These are phyloP conservation scores for Alexandromys fortis DNA, from an alignment of 2,113 vertebrate genomes.

Conservation along the genomic window DNA sequence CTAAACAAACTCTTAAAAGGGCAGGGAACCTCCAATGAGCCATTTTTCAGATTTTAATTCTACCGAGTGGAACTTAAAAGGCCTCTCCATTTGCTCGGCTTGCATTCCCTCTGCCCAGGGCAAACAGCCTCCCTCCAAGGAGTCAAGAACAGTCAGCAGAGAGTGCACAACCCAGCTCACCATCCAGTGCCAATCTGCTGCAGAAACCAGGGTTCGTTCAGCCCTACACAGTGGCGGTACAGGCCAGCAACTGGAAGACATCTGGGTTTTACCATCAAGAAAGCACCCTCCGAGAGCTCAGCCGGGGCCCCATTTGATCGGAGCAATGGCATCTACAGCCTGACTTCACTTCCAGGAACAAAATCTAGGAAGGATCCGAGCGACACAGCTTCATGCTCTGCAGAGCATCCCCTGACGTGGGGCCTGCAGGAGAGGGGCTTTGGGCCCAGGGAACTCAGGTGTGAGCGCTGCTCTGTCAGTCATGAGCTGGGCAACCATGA, in stretches of 20 bases:
- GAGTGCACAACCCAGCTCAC: rapidly evolving
- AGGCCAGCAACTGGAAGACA: not conserved
- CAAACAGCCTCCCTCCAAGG: not conserved
- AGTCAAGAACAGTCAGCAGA: no score
- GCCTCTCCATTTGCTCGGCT: not conserved
- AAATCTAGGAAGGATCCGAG: rapidly evolving
- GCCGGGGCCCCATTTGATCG: rapidly evolving
- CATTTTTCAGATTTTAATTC: constrained; percentile 7
- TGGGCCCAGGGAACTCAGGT: not conserved
- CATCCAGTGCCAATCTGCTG: rapidly evolving
- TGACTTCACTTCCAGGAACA: not conserved
- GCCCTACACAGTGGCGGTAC: no score
- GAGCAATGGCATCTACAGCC: not conserved
- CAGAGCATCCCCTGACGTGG: rapidly evolving
- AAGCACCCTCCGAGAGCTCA: not conserved
- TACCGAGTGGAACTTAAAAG: not conserved
- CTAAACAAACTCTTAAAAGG: not conserved
- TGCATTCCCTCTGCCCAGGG: not conserved
- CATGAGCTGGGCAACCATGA: rapidly evolving
- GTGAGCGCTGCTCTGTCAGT: not conserved
- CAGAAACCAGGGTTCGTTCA: rapidly evolving
- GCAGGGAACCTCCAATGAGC: not conserved
- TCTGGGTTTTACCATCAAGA: not conserved
- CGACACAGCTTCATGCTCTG: rapidly evolving
- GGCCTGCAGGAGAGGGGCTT: rapidly evolving